Base-by-base conservation (phyloP, 2,797 vertebrate genomes). In the Smutsia temminckii region DNA sequence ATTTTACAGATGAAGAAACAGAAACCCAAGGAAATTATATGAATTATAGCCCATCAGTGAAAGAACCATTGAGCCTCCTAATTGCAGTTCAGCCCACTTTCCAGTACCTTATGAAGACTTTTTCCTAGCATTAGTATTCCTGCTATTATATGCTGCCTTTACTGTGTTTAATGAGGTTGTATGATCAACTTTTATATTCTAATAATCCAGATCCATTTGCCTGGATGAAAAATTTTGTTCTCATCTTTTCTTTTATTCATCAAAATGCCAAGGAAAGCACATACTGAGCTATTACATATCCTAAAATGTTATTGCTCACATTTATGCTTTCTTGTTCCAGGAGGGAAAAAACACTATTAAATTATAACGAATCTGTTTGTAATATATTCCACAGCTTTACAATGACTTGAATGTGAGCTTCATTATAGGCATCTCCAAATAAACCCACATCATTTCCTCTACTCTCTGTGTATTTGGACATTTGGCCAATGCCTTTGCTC, bases 251-350 rank as follows among this genome's bases (percentile, higher is more conserved):
- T 93, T 93, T 96, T 92, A 96, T 96, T 93, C 80, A 85, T 95
- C 77, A 95, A 97, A 97, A 96, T 93, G 63, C 75, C 85, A 97
- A 92, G 87, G 84, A 96, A 94, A 95, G 79, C 84, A 86, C 66
- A 91, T n/a, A 89, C 34, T 87, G 72, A 69, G 89, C 87, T 95
- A 85, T 87, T 94, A 74, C 84, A 92, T 90, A 85, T 57, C 87
- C 85, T 96, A 96, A 96, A 97, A 94, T 81, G 17, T 89, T 94
- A 96, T 84, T 94, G 89, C 85, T 95, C 89, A 93, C 78, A 94
- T 97, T 94, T 88, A 93, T 97, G 87, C 63, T 92, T 86, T 92
- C 89, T 97, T 96, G 90, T 93, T 97, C n/a, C 81, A 94, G 64
- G 68, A 96, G 63, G 64, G 59, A 49, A 89, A 81, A 85, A 89